Evolutionary conservation across 1,140 invertebrate species (phyloP), one percentile per base, ranked within the genome.

Genomic region (Drosophila asahinai): DNA sequence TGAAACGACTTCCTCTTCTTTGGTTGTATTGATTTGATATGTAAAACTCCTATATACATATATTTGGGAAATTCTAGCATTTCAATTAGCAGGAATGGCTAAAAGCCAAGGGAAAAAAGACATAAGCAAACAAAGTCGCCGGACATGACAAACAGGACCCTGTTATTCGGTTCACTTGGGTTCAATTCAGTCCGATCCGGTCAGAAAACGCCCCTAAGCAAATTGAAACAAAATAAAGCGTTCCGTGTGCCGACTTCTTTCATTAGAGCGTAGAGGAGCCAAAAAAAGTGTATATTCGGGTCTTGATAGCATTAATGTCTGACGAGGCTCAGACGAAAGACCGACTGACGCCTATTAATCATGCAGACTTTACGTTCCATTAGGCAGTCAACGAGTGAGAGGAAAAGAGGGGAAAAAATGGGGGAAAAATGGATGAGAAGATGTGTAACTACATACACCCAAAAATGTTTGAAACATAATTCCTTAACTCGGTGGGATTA

Each of bases 281-380:
- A 77, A 72, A 63, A 73, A 62, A 65, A 36, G 42, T 58, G 11
- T 51, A 62, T 59, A 43, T 38, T 60, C 12, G 51, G 51, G 25
- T 11, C 17, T 27, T 51, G 36, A 15, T 25, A 14, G 77, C 65
- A 75, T 81, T 78, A 90, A 90, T 90, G 84, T 86, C 81, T 84
- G 81, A 81, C 70, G 84, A 84, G 47, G 68, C 54, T 72, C 66
- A 73, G 67, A 60, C 67, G 67, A 38, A 75, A 79, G 63, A 82
- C 71, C 86, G 61, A 89, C 81, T 81, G 86, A 80, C 75, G 86
- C 86, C 86, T 90, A 90, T 90, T 90, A 90, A 90, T 90, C 86
- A 90, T 90, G 86, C 86, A 82, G 86, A 82, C 86, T 90, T 90
- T 80, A 84, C 86, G 81, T 82, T 73, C 86, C 86, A 90, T 90